Evolutionary conservation across 2,113 vertebrate genomes (phyloP).

Genomic region (Pogonocichla stellata): DNA sequence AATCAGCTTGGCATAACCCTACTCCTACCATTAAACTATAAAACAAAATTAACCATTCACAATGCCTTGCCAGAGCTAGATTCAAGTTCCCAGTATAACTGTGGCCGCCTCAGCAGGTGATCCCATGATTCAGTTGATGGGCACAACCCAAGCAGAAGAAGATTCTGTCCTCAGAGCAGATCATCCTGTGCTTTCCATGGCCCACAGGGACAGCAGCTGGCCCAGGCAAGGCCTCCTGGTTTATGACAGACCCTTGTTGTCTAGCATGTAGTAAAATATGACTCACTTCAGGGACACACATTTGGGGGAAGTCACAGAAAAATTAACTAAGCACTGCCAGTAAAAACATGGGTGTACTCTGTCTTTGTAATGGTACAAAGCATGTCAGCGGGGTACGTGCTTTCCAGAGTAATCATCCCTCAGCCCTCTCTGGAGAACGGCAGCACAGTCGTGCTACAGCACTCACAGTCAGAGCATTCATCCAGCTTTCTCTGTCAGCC

Average conservation of each 20-base stretch:
- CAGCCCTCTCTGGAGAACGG: background rate
- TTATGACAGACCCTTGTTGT: background rate
- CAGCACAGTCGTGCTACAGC: background rate
- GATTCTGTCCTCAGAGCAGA: background rate
- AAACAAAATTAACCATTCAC: background rate
- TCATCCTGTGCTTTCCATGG: background rate
- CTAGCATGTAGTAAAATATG: background rate
- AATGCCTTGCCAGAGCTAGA: background rate
- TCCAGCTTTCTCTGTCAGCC: background rate
- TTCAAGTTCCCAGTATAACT: background rate
- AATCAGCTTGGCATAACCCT: background rate
- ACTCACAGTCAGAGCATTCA: background rate
- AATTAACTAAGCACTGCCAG: constrained; percentile 29
- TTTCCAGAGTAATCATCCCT: constrained; percentile 16
- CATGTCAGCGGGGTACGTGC: background rate
- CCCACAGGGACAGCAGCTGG: background rate
- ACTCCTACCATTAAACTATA: background rate
- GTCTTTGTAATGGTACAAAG: constrained; percentile 25
- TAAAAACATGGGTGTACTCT: constrained; percentile 47
- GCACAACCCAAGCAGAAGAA: background rate
- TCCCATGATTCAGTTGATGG: background rate
- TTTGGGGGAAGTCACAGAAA: constrained; percentile 23
- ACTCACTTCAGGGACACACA: constrained; percentile 39
- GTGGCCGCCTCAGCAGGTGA: background rate
- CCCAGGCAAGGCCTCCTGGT: background rate